Base-by-base conservation (phyloP, 2,888 invertebrate species). In the Ennomos erosarius region DNA sequence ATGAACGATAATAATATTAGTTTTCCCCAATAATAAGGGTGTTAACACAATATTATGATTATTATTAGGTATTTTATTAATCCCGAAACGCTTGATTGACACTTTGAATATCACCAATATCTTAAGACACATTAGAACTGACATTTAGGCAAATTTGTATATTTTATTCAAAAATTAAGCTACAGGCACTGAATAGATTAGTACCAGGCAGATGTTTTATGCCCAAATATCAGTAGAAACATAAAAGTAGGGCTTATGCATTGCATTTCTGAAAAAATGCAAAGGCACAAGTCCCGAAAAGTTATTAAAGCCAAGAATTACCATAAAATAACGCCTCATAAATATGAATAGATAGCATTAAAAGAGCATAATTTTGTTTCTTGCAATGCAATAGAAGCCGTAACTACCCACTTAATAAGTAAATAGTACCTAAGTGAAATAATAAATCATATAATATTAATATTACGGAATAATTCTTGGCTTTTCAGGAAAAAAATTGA, bases 71-170 rank as follows among this genome's bases (percentile, higher is more conserved):
- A n/a, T n/a, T 59, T 64, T 59, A n/a, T 48, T 16, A 35, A 60
- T 78, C 80, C 85, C 82, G 83, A 76, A 71, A 79, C 76, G 76
- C 74, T 85, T 81, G 90, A 91, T 91, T 91, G 91, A 90, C 91
- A 91, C 91, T 91, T 89, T 91, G 90, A 90, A 91, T 81, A 78
- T 76, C 69, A 80, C 77, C 77, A 75, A 71, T 68, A 71, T 68
- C 68, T 63, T 68, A 70, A 65, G 56, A 64, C 67, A 70, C 58
- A 62, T 64, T 67, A 50, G 61, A 66, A 61, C 67, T 72, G 57
- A 60, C 56, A 57, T 55, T 68, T 64, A 63, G 61, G 66, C 58
- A 71, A 16, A 16, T 2, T 37, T 66, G 61, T 12, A 11, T 11
- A 35, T 34, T 11, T 33, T 11, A 35, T 34, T 11, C 9, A 13